Evolutionary conservation across 2,888 invertebrate species (phyloP).

Genomic region (Diarsia mendica): DNA sequence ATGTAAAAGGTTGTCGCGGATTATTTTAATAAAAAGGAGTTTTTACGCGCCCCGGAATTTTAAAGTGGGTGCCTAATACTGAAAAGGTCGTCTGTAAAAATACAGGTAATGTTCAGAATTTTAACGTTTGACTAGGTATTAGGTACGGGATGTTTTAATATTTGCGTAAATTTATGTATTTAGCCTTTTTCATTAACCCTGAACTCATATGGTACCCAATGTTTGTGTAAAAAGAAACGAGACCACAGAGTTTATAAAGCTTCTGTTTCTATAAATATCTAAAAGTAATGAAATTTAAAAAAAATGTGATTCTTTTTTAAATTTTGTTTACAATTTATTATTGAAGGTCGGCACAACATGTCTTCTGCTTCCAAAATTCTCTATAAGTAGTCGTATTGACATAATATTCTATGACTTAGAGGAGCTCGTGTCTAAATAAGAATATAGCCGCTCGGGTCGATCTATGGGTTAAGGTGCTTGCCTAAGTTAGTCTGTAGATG

Average conservation of each 20-base stretch:
- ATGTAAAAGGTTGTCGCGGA: constrained; percentile 55
- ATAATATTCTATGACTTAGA: too few species aligned
- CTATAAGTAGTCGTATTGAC: too few species aligned
- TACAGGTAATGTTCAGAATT: constrained; percentile 25
- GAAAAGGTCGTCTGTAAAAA: constrained; percentile 43
- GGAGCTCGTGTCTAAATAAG: too few species aligned
- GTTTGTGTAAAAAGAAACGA: not conserved
- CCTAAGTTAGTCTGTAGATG: too few species aligned
- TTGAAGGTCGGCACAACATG: too few species aligned
- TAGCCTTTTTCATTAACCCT: constrained; percentile 9
- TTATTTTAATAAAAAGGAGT: constrained; percentile 47
- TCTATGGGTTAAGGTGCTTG: too few species aligned
- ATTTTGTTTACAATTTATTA: too few species aligned
- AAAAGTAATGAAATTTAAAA: too few species aligned
- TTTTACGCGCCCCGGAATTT: constrained; percentile 43
- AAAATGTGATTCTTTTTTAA: too few species aligned
- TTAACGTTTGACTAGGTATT: constrained; percentile 10
- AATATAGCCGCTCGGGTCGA: too few species aligned
- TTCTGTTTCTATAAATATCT: too few species aligned
- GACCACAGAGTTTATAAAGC: not conserved
- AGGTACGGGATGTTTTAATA: constrained; percentile 6
- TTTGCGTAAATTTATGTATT: constrained; percentile 1
- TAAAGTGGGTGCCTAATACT: constrained; percentile 24
- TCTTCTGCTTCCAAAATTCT: too few species aligned
- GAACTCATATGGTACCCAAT: not conserved